Conservation (phyloP, 2,113 vertebrate genomes). For the Edolisoma coerulescens region DNA sequence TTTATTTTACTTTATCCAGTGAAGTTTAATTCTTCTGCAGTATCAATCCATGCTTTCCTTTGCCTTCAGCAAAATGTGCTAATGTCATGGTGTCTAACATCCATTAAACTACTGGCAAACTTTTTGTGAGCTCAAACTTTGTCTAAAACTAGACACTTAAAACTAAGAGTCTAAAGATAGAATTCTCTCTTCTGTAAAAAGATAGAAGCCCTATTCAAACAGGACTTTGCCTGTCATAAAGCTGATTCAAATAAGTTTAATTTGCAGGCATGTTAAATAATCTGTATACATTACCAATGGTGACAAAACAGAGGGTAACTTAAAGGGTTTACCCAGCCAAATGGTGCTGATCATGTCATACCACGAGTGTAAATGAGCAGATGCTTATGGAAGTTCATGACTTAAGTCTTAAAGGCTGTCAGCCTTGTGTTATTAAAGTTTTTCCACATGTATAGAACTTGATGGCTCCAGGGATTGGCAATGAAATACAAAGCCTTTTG, state of each 20-base stretch:
- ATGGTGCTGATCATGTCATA: neutral
- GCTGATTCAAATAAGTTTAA: neutral
- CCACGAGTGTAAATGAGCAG: neutral
- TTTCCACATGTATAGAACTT: neutral
- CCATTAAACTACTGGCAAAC: conserved; percentile 38
- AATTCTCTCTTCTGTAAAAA: neutral
- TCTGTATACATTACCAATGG: neutral
- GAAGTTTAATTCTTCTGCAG: neutral
- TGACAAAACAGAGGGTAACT: neutral
- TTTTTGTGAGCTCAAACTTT: conserved; percentile 8
- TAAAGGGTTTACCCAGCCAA: neutral
- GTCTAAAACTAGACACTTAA: conserved; percentile 11
- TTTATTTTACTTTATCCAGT: neutral
- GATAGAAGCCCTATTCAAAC: neutral
- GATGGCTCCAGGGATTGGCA: neutral
- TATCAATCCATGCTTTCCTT: neutral
- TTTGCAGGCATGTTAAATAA: conserved; percentile 5
- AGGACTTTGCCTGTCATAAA: neutral
- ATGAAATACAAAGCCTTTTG: conserved; percentile 23
- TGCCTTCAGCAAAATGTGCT: conserved; percentile 8
- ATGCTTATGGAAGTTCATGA: neutral
- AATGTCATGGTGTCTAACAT: neutral
- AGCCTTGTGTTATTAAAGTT: neutral
- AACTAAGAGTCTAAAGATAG: neutral
- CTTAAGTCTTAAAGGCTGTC: neutral